Evolutionary conservation across 2,113 vertebrate species (phyloP).

Genomic region (Blennius ocellaris): DNA sequence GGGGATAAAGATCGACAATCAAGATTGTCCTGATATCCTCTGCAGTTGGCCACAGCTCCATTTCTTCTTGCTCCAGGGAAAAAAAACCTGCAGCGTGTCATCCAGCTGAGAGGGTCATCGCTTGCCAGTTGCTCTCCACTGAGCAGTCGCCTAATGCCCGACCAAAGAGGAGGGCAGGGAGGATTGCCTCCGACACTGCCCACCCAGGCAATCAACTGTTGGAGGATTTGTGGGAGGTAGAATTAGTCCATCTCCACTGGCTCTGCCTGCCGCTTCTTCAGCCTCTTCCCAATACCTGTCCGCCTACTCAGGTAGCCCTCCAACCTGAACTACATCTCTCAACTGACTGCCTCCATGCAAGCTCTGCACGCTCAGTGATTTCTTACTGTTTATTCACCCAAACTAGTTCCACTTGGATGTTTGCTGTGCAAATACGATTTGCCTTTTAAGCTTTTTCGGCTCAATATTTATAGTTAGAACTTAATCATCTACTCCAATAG

Average conservation of each 20-base stretch:
- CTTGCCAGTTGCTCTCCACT: constrained; percentile 75
- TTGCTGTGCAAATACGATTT: constrained; percentile 3
- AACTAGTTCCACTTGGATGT: constrained; percentile 11
- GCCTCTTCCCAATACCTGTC: constrained; percentile 73
- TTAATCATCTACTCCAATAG: neutral
- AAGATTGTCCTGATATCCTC: constrained; percentile 55
- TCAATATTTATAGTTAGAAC: no score
- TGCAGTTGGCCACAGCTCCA: constrained; percentile 57
- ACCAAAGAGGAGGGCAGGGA: constrained; percentile 74
- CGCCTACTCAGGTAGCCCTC: constrained; percentile 66
- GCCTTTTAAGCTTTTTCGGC: neutral
- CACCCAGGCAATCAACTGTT: constrained; percentile 80
- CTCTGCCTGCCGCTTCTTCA: constrained; percentile 61
- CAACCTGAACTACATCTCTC: constrained; percentile 67
- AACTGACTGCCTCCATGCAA: constrained; percentile 60
- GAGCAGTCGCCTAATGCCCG: constrained; percentile 74
- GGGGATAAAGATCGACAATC: constrained; percentile 57
- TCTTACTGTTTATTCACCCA: constrained; percentile 36
- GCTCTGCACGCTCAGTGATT: constrained; percentile 43
- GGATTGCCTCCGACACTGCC: constrained; percentile 75
- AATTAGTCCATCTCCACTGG: constrained; percentile 72
- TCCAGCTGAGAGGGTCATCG: constrained; percentile 76
- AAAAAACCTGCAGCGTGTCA: constrained; percentile 67
- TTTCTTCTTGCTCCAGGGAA: constrained; percentile 62
- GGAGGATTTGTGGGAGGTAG: constrained; percentile 79